A percentile compares a stretch with the other conserved stretches of the same genome.
These are phyloP conservation scores for Nothocercus nigrocapillus DNA, from an alignment of 2,113 vertebrate genomes.

Conservation along the genomic window DNA sequence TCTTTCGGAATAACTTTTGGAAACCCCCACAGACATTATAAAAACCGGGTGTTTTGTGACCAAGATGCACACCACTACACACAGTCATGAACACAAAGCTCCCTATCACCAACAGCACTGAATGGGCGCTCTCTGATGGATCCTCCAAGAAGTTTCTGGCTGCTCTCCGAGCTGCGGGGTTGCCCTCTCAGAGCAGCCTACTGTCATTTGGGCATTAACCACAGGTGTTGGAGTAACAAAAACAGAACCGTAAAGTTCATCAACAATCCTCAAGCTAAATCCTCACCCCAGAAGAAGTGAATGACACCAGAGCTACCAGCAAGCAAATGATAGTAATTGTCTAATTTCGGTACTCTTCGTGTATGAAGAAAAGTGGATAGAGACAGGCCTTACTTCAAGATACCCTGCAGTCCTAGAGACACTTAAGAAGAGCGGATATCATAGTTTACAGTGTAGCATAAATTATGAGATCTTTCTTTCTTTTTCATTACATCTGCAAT, in stretches of 20 bases:
- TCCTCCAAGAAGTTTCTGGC: not conserved
- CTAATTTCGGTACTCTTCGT: not conserved
- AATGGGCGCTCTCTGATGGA: not conserved
- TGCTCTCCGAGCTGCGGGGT: not conserved
- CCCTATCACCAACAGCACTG: not conserved
- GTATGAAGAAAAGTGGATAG: accelerated
- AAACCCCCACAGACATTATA: not conserved
- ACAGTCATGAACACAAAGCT: not conserved
- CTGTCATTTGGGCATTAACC: not conserved
- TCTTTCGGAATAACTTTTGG: not conserved
- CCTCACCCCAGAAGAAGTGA: not conserved
- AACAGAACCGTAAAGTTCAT: not conserved
- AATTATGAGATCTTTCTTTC: not conserved
- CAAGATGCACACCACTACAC: not conserved
- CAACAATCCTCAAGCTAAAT: not conserved
- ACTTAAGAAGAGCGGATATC: not conserved
- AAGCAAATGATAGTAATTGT: not conserved
- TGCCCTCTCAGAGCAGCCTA: not conserved
- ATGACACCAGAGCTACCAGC: not conserved
- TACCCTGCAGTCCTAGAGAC: not conserved
- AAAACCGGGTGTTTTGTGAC: not conserved
- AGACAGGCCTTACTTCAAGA: not conserved
- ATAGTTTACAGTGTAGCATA: not conserved
- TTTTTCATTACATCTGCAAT: not conserved
- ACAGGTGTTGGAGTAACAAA: not conserved